A percentile compares a stretch with the other conserved stretches of the same genome.
Conservation (phyloP, 2,113 vertebrate species). For the Corapipo altera region DNA sequence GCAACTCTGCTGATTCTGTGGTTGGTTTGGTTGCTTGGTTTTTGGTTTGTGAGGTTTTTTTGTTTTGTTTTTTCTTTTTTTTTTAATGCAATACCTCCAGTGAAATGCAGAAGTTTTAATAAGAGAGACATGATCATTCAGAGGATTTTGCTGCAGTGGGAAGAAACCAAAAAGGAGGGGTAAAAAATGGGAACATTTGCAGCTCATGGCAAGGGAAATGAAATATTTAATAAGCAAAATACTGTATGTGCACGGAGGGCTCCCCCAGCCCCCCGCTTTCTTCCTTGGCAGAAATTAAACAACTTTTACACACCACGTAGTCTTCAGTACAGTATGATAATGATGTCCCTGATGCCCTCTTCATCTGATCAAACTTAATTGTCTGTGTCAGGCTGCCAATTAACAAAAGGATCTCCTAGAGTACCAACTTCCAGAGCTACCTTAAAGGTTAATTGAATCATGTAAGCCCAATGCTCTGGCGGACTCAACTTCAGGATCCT, state of each 20-base stretch:
- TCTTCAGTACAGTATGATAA: slow-evolving; percentile 81
- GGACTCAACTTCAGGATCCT: slow-evolving; percentile 71
- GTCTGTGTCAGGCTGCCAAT: slow-evolving; percentile 84
- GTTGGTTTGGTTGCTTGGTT: background rate
- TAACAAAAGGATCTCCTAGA: slow-evolving; percentile 76
- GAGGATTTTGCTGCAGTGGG: slow-evolving; percentile 26
- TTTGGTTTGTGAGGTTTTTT: background rate
- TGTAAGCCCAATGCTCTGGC: slow-evolving; percentile 70
- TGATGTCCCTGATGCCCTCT: slow-evolving; percentile 78
- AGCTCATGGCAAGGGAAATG: slow-evolving; percentile 44
- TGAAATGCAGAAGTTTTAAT: slow-evolving; percentile 56
- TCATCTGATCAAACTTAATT: slow-evolving; percentile 83
- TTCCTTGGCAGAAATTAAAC: slow-evolving; percentile 79
- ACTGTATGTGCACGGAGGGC: slow-evolving; percentile 21
- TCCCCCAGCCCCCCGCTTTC: slow-evolving; percentile 58
- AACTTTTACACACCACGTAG: slow-evolving; percentile 75
- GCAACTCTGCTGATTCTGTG: background rate
- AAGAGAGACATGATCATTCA: slow-evolving; percentile 24
- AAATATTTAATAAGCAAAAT: slow-evolving; percentile 67
- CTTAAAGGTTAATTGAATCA: slow-evolving; percentile 87
- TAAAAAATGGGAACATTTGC: slow-evolving; percentile 15
- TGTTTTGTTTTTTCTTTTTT: background rate
- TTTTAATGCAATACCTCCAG: background rate
- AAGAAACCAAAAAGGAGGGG: slow-evolving; percentile 44
- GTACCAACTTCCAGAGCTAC: slow-evolving; percentile 78